Evolutionary conservation across 1,140 invertebrate genomes (phyloP), one percentile per base, ranked within the genome.

Genomic region (Choristoneura fumiferana): DNA sequence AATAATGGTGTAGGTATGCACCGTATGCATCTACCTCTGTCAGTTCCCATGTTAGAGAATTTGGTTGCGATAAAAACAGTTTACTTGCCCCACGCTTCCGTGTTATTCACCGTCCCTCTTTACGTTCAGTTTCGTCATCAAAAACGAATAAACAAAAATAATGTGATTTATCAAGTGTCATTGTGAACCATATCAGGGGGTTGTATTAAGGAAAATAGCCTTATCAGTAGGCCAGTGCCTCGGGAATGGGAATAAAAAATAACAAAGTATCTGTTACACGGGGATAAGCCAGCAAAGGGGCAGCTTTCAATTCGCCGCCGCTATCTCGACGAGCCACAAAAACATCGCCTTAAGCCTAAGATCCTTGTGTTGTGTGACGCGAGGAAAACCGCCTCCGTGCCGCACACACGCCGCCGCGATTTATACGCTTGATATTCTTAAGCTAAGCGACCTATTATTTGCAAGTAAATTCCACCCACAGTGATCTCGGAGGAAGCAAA

Each of bases 201-300:
- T 58, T 56, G 43, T 62, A 58, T 67, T 64, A 63, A 63, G 61
- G 65, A 65, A 71, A 71, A 68, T 64, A 63, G 60, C 57, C 43
- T 62, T 69, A 69, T 66, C 62, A 59, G 49, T 57, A 57, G 54
- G 34, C 62, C 57, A 57, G 55, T 57, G 58, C 63, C 36, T 38
- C 35, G 58, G 62, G 45, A 49, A 55, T 37, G 55, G 39, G 62
- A 64, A 70, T 66, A 71, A 71, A 78, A 73, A 70, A 72, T 67
- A 67, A 67, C 65, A 69, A 69, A 78, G 67, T 76, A 71, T 69
- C 69, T 75, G 69, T 71, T 70, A 74, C 61, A 60, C 60, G 58
- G 65, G 69, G 71, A 78, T 79, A 80, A 80, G 71, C 77, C 72
- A 60, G 62, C 58, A 70, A 79, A 78, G 66, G 71, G 72, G 64